Evolutionary conservation across 2,888 invertebrate genomes (phyloP).

Genomic region (Folsomia manolachei): DNA sequence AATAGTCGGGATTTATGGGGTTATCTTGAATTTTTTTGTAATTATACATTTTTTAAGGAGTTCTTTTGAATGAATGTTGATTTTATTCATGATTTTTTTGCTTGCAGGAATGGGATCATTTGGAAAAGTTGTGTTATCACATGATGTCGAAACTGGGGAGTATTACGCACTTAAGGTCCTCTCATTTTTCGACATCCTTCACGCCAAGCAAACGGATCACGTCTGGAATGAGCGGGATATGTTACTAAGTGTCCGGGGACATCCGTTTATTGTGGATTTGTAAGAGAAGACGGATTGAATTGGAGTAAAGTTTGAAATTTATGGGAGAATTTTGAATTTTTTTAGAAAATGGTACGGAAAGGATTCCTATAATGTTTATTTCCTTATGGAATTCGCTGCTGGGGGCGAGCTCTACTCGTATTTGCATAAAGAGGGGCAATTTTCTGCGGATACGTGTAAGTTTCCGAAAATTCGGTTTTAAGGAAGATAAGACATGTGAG

Average conservation of each 20-base stretch:
- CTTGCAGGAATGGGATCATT: slow-evolving; percentile 88
- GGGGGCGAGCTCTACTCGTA: slow-evolving; percentile 97
- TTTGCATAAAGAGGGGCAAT: slow-evolving; percentile 84
- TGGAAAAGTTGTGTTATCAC: slow-evolving; percentile 86
- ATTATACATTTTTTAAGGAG: background rate
- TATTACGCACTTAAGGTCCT: slow-evolving; percentile 93
- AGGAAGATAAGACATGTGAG: background rate
- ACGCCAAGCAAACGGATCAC: slow-evolving; percentile 93
- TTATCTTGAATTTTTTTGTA: background rate
- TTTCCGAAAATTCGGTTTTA: background rate
- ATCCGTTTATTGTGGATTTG: slow-evolving; percentile 95
- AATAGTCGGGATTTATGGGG: background rate
- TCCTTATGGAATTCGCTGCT: slow-evolving; percentile 94
- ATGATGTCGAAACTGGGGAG: slow-evolving; percentile 74
- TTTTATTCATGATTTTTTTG: too few species aligned
- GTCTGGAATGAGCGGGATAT: slow-evolving; percentile 96
- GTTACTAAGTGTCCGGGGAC: slow-evolving; percentile 74
- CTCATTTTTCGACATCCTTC: slow-evolving; percentile 87
- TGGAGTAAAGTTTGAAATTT: background rate
- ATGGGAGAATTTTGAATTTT: too few species aligned
- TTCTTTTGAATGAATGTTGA: too few species aligned
- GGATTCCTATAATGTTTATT: slow-evolving; percentile 87
- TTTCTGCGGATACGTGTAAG: slow-evolving; percentile 66
- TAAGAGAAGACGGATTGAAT: slow-evolving; percentile 60
- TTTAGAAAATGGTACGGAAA: slow-evolving; percentile 91